These are phyloP conservation scores for Epinephelus malabaricus DNA, from an alignment of 2,797 vertebrate genomes.

Conservation along the genomic window DNA sequence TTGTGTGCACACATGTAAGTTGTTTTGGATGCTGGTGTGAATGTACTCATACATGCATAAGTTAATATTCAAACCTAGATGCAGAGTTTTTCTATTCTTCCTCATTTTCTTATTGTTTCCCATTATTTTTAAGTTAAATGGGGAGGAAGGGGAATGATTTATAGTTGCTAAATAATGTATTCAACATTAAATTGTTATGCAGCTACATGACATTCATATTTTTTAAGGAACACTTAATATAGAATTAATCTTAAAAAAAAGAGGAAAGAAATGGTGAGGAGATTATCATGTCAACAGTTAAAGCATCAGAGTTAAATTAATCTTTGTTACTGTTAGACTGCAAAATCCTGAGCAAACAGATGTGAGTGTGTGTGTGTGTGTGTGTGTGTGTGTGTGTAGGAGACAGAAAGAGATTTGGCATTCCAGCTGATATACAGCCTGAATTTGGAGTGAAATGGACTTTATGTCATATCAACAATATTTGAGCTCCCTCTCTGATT, in stretches of 20 bases:
- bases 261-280: not conserved
- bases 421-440: constrained; percentile 14
- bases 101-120: no score
- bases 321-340: not conserved
- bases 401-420: not conserved
- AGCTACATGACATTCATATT: no score
- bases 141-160: no score
- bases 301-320: not conserved
- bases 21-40: no score
- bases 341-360: constrained; percentile 14
- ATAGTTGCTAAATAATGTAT: no score
- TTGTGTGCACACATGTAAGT: no score
- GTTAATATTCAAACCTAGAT: no score
- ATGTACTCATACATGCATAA: no score
- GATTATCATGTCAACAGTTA: not conserved
- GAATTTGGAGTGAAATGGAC: constrained; percentile 31
- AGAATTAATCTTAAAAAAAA: not conserved
- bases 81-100: no score
- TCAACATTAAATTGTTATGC: no score
- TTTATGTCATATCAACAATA: constrained; percentile 49
- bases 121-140: no score
- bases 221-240: no score
- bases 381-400: not conserved
- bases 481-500: constrained; percentile 51
- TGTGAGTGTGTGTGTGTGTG: not conserved